Evolutionary conservation across 2,888 invertebrate genomes (phyloP).

Genomic region (Ormyrus nitidulus): DNA sequence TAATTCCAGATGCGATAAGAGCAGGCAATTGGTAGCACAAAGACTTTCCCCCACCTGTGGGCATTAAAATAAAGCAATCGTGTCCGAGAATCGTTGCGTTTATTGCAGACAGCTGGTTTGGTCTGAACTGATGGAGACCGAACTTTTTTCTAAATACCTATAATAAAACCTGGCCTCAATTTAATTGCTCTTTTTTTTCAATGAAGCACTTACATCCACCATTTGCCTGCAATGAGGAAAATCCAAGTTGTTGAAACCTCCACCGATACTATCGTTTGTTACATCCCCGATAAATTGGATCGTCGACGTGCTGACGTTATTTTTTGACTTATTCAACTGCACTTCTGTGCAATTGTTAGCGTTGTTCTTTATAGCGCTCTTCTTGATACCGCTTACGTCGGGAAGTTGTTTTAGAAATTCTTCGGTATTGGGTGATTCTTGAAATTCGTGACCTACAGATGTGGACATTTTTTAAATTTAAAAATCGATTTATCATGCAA

Average conservation of each 20-base stretch:
- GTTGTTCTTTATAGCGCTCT: neutral
- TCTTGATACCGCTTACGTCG: neutral
- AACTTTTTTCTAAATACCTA: constrained; percentile 86
- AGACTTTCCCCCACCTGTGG: constrained; percentile 97
- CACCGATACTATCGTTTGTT: constrained; percentile 83
- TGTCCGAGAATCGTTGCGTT: constrained; percentile 90
- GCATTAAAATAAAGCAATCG: constrained; percentile 98
- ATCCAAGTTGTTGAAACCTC: constrained; percentile 84
- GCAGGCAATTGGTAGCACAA: constrained; percentile 96
- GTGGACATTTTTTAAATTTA: neutral
- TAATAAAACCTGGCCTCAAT: constrained; percentile 53
- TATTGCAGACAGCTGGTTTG: constrained; percentile 95
- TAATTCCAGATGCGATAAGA: constrained; percentile 89
- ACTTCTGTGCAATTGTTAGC: neutral
- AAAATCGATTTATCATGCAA: neutral
- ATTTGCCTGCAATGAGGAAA: constrained; percentile 84
- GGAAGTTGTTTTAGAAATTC: neutral
- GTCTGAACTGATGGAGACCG: constrained; percentile 91
- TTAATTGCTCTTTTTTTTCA: neutral
- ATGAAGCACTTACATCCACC: constrained; percentile 75
- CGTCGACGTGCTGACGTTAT: neutral
- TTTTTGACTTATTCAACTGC: neutral
- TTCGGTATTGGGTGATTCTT: neutral
- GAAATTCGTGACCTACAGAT: neutral
- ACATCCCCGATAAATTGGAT: constrained; percentile 77